Conservation (phyloP, 2,113 vertebrate genomes). For the Genyomyrus donnyi region DNA sequence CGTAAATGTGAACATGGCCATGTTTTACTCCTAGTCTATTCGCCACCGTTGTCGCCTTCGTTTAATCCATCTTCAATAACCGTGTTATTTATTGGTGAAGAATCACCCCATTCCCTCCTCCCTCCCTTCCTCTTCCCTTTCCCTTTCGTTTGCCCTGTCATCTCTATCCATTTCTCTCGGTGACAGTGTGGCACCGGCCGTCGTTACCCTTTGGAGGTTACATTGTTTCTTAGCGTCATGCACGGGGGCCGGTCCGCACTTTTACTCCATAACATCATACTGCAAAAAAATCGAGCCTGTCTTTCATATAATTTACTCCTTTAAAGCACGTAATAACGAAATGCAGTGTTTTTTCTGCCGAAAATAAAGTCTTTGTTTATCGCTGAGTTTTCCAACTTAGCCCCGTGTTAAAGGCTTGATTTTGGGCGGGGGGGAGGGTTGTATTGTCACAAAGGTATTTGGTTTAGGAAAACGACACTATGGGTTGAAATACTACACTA, state of each 20-base stretch:
- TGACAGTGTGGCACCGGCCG: background rate
- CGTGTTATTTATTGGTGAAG: background rate
- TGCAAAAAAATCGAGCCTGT: background rate
- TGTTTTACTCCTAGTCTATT: background rate
- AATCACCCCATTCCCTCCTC: background rate
- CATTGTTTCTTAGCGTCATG: background rate
- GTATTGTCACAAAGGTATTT: background rate
- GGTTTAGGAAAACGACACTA: background rate
- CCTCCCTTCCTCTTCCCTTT: background rate
- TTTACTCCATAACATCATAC: background rate
- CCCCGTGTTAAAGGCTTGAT: background rate
- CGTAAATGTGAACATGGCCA: background rate
- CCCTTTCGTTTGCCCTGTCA: background rate
- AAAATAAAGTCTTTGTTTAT: background rate
- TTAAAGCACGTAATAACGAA: background rate
- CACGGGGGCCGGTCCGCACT: background rate
- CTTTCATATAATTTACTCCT: background rate
- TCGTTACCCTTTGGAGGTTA: background rate
- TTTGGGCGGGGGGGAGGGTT: background rate
- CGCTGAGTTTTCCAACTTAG: background rate
- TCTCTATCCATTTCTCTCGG: background rate
- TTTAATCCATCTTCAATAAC: background rate
- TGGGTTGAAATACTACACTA: background rate
- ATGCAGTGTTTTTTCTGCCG: background rate
- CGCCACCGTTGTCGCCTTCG: background rate